Evolutionary conservation across 2,888 invertebrate genomes (phyloP).

Genomic region (Malachius bipustulatus): DNA sequence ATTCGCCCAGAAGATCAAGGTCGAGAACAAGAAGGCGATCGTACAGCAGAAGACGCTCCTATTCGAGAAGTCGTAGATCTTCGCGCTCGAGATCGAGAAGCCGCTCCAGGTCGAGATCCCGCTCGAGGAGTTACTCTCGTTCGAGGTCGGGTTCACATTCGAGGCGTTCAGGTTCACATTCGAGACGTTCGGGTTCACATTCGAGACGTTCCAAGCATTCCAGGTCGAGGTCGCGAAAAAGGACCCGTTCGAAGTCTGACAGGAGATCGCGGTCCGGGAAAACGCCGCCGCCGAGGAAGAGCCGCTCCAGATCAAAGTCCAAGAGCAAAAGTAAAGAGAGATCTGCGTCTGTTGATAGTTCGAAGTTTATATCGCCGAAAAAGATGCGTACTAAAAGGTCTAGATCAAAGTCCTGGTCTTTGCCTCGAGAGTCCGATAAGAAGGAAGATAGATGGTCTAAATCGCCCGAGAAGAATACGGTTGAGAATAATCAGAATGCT

Average conservation of each 20-base stretch:
- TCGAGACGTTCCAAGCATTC: constrained; percentile 21
- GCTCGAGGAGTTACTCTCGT: not conserved
- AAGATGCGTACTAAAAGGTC: constrained; percentile 28
- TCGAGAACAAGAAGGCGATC: constrained; percentile 35
- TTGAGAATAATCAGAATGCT: no score
- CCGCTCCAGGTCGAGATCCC: constrained; percentile 22
- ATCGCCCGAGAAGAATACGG: constrained; percentile 34
- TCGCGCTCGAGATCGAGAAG: constrained; percentile 23
- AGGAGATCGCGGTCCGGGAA: constrained; percentile 14
- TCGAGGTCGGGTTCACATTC: constrained; percentile 16
- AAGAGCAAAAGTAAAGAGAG: constrained; percentile 14
- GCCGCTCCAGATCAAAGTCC: constrained; percentile 13
- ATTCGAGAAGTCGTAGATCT: constrained; percentile 19
- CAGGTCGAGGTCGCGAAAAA: constrained; percentile 15
- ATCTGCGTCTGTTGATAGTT: constrained; percentile 30
- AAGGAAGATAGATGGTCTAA: constrained; percentile 41
- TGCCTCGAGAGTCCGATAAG: constrained; percentile 39
- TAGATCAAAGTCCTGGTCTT: constrained; percentile 50
- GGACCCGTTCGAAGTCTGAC: constrained; percentile 14
- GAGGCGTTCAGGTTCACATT: constrained; percentile 25
- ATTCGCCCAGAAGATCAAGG: constrained; percentile 22
- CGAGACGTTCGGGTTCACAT: constrained; percentile 25
- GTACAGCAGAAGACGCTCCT: constrained; percentile 17
- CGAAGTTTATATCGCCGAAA: constrained; percentile 32
- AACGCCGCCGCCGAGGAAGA: constrained; percentile 19